Evolutionary conservation across 2,113 vertebrate species (phyloP).

Genomic region (Lepidothrix coronata): DNA sequence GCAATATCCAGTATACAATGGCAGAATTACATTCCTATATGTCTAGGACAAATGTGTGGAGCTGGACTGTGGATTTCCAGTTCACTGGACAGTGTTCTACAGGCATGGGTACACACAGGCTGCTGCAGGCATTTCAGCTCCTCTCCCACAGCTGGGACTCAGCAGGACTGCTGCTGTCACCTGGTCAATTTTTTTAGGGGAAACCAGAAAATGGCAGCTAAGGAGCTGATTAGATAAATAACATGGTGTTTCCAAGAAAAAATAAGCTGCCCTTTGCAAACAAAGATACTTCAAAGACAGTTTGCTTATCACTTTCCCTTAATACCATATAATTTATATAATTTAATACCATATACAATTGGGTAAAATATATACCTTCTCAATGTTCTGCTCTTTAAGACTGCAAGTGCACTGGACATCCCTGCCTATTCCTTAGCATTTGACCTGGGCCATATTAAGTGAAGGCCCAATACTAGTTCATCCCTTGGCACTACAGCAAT

Average conservation of each 20-base stretch:
- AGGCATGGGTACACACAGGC: background rate
- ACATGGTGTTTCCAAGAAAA: background rate
- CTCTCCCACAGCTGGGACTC: background rate
- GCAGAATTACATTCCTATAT: background rate
- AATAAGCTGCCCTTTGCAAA: background rate
- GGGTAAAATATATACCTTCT: background rate
- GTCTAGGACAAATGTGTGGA: background rate
- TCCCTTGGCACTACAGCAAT: background rate
- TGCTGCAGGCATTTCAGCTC: background rate
- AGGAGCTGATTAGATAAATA: background rate
- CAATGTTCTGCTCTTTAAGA: background rate
- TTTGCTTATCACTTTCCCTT: background rate
- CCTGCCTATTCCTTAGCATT: background rate
- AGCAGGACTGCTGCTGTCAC: background rate
- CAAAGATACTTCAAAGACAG: background rate
- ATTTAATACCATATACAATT: background rate
- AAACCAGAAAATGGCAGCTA: background rate
- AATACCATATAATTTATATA: background rate
- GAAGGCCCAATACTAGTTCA: background rate
- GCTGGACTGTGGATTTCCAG: background rate
- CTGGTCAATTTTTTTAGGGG: background rate
- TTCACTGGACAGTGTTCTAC: background rate
- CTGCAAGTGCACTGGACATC: background rate
- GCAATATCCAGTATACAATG: background rate
- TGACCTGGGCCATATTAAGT: background rate